Percentiles rank a stretch among this genome's conserved stretches.
Evolutionary conservation across 2,888 invertebrate genomes (phyloP).

Genomic region (Endotricha flammealis): DNA sequence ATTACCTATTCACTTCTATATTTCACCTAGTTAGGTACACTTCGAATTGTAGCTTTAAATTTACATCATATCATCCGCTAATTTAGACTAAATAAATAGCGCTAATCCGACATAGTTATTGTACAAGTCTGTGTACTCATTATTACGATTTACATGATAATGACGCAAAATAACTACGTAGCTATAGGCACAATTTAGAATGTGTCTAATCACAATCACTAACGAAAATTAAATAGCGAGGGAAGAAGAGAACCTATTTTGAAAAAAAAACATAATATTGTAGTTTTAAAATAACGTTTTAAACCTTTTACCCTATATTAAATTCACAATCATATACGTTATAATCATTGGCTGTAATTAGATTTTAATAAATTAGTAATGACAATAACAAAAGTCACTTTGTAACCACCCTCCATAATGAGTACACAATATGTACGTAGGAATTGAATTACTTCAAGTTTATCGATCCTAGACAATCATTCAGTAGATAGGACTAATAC

Average conservation of each 20-base stretch:
- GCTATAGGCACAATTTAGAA: no score
- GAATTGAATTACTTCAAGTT: slow-evolving; percentile 9
- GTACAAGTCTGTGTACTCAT: no score
- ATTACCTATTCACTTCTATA: slow-evolving; percentile 15
- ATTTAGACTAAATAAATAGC: slow-evolving; percentile 19
- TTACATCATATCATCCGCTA: slow-evolving; percentile 45
- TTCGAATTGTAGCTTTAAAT: slow-evolving; percentile 65
- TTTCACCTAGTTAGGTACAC: slow-evolving; percentile 51
- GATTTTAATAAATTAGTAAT: not conserved
- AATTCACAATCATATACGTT: no score
- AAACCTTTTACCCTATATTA: no score
- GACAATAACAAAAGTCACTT: slow-evolving; percentile 1
- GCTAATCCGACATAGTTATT: slow-evolving; percentile 3
- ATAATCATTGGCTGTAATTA: no score
- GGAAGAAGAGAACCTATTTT: no score
- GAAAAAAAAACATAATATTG: no score
- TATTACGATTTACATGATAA: no score
- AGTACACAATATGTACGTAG: slow-evolving; percentile 1
- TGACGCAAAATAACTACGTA: no score
- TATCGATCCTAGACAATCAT: slow-evolving; percentile 4
- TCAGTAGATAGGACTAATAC: slow-evolving; percentile 10
- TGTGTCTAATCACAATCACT: no score
- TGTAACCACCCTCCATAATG: not conserved
- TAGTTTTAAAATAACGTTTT: no score
- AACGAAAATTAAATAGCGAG: no score